Base-by-base conservation (phyloP, 2,888 invertebrate genomes). In the Watsonalla binaria region DNA sequence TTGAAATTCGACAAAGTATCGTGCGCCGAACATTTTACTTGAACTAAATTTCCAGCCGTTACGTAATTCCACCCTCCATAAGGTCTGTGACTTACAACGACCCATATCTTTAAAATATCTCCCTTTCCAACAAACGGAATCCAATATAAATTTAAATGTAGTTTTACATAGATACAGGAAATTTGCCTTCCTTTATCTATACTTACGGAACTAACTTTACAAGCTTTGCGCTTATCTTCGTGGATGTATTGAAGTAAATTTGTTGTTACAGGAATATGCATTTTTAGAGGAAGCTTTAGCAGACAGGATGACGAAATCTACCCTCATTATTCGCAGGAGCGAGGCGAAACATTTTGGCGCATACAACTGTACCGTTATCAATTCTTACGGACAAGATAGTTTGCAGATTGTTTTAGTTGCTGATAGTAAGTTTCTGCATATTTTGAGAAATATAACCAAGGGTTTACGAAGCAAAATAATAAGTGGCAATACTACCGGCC, bases 301-400 rank as follows among this genome's bases (percentile, higher is more conserved):
- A 0, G 96, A 96, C 72, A 95, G 96, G 11, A 93, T 97, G 63
- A 89, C 83, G 0, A 95, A 96, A 76, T 98, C 97, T 51, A 95
- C 96, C 11, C 90, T 98, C 53, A 94, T 97, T 58, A 96, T 98
- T 60, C 92, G 95, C 50, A 95, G 95, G 72, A 96, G 97, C 53
- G 94, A 94, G 70, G 92, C 94, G 45, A 93, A 93, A 64, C 97
- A 98, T 83, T 98, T 97, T 80, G 98, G 98, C 34, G 92, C 93
- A 59, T 99, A 98, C 89, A 98, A 98, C 85, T 99, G 98, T 80
- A 96, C 97, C 50, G 97, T 98, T n/a, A 93, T 94, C 52, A 99
- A 98, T 82, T 93, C 94, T 34, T 98, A 96, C 75, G 98, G 98
- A 35, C 93, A 93, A 59, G 97, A 96, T 74, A 95, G 95, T 47